phyloP scores from a whole-genome alignment of 2,888 invertebrate species.

The Leucoma salicis region DNA sequence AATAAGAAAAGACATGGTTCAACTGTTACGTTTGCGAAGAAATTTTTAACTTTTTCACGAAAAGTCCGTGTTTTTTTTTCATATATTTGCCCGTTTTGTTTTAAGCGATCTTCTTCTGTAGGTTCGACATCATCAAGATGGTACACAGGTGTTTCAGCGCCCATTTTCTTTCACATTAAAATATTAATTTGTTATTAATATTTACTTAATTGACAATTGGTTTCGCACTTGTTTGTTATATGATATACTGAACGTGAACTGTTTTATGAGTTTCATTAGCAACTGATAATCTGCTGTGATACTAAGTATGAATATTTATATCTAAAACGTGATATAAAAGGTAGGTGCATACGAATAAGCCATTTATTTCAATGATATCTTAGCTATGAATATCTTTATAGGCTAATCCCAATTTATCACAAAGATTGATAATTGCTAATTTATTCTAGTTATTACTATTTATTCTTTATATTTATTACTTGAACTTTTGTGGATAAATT shows the following conservation, averaged over 20 bases:
- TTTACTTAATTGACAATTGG: conserved; percentile 5
- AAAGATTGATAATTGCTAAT: conserved; percentile 7
- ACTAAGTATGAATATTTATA: conserved; percentile 5
- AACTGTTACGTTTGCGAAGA: conserved; percentile 51
- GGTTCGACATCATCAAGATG: conserved; percentile 12
- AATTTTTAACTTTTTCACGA: conserved; percentile 32
- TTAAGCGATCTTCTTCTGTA: conserved; percentile 26
- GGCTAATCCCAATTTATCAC: not conserved
- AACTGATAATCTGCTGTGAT: conserved; percentile 19
- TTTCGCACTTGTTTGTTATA: conserved; percentile 16
- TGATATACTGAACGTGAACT: conserved; percentile 13
- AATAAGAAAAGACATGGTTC: conserved; percentile 60
- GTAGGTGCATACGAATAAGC: conserved; percentile 12
- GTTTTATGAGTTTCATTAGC: conserved; percentile 14
- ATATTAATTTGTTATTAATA: conserved; percentile 2
- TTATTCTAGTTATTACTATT: too few species aligned
- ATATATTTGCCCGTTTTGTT: conserved; percentile 15
- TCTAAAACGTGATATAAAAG: conserved; percentile 15
- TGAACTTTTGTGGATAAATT: too few species aligned
- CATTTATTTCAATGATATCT: conserved; percentile 2
- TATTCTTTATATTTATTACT: too few species aligned
- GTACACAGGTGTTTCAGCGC: conserved; percentile 5
- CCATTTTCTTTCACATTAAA: conserved; percentile 15
- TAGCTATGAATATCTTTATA: too few species aligned
- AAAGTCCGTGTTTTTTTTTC: conserved; percentile 31